Base-by-base conservation (phyloP, 2,888 invertebrate species). In the Pachycephus smyrnensis region DNA sequence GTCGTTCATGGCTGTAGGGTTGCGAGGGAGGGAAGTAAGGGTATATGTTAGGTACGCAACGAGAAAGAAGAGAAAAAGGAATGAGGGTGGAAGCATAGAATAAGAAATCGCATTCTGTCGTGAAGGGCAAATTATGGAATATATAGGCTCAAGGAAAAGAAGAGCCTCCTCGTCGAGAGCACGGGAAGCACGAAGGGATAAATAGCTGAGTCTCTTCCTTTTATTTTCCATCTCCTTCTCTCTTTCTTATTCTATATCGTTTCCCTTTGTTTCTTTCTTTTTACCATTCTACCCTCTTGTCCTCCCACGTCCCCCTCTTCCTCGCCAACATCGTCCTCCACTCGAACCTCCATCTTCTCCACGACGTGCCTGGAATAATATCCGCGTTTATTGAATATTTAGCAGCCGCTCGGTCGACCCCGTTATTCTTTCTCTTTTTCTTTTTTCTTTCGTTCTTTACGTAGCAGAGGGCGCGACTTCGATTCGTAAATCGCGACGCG, bases 381-480 rank as follows among this genome's bases (percentile, higher is more conserved):
- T 85, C 80, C 85, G 86, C 88, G 88, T 90, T 90, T 91, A 91
- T 91, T 91, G 90, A 91, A 91, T 90, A 91, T 91, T 91, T 91
- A 90, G 88, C 90, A 88, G 87, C 83, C 82, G 80, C 82, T 82
- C 82, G 6, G 55, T 78, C 79, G 80, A 80, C 81, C 75, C 76
- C 76, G 80, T 79, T 79, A 79, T 82, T 82, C 80, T 78, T 80
- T 80, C 75, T 77, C 23, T 68, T 68, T 81, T 81, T 76, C 74
- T 79, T 55, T 69, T 30, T 68, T 71, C 35, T 75, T 40, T 75
- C 69, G n/a, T 73, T 76, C 12, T 30, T 40, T n/a, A 30, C n/a
- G 33, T 15, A 55, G 23, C 55, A 55, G 55, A 4, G 35, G 55
- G 55, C 55, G 55, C 55, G 55, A 23, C 84, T 82, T 85, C 83